phyloP scores from a whole-genome alignment of 2,113 vertebrate genomes.

The Bagarius yarrelli region DNA sequence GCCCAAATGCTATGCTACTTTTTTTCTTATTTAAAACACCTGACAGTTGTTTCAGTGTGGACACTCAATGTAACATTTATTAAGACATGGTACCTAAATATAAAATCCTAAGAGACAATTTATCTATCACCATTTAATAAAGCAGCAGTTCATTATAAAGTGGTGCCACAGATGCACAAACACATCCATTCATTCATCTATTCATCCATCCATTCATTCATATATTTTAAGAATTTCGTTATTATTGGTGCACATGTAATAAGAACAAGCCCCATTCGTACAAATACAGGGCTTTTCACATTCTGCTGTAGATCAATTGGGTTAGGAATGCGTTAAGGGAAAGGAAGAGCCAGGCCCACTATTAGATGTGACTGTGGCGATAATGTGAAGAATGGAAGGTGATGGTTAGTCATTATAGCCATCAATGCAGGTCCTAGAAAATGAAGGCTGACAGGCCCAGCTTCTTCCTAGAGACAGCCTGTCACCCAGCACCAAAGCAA shows the following conservation, averaged over 20 bases:
- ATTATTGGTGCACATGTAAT: no score
- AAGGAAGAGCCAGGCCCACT: constrained; percentile 28
- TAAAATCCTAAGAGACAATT: no score
- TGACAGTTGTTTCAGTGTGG: no score
- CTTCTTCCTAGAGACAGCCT: constrained; percentile 49
- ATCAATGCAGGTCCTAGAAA: constrained; percentile 53
- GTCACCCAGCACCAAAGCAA: constrained; percentile 55
- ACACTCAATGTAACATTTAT: no score
- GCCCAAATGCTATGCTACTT: no score
- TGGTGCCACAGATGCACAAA: no score
- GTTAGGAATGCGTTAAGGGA: constrained; percentile 24
- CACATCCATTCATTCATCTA: neutral
- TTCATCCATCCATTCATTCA: neutral
- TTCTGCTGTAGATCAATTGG: constrained; percentile 30
- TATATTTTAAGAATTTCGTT: no score
- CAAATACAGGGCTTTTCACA: constrained; percentile 24
- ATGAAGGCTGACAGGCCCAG: constrained; percentile 54
- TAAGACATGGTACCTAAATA: no score
- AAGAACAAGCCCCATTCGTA: neutral
- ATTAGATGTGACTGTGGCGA: constrained; percentile 47
- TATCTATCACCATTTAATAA: no score
- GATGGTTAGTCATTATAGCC: constrained; percentile 56
- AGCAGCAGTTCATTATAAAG: no score
- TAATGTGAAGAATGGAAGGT: constrained; percentile 56
- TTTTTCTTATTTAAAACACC: no score